Evolutionary conservation across 2,888 invertebrate genomes (phyloP).

Genomic region (Metacarcinus magister): DNA sequence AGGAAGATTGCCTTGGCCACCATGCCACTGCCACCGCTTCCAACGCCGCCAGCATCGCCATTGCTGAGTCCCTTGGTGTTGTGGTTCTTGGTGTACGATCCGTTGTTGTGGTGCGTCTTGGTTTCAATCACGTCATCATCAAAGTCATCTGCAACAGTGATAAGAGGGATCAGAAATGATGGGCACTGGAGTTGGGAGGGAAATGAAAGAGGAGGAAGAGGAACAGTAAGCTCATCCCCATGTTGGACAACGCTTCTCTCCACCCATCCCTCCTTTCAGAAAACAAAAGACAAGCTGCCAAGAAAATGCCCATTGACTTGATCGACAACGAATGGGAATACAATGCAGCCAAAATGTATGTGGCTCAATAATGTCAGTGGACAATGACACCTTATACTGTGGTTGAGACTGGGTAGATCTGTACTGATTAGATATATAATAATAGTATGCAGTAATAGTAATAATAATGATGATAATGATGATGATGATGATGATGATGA

Average conservation of each 20-base stretch:
- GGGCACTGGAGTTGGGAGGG: not conserved
- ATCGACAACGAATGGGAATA: not conserved
- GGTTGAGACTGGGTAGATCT: too few species aligned
- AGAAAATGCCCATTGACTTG: not conserved
- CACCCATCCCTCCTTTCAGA: not conserved
- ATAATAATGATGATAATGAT: too few species aligned
- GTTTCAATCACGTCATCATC: conserved; percentile 61
- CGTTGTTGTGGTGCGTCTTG: conserved; percentile 55
- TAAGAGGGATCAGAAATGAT: not conserved
- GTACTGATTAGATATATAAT: not conserved
- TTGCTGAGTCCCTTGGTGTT: conserved; percentile 41
- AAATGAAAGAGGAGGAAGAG: not conserved
- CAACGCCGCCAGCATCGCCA: conserved; percentile 13
- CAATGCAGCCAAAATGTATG: not conserved
- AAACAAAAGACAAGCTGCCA: not conserved
- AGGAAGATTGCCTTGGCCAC: conserved; percentile 74
- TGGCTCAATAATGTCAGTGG: too few species aligned
- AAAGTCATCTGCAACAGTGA: conserved; percentile 60
- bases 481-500: too few species aligned
- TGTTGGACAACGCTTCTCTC: not conserved
- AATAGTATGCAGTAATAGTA: not conserved
- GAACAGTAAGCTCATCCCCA: not conserved
- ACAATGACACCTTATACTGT: too few species aligned
- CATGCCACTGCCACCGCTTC: conserved; percentile 45
- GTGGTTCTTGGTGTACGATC: not conserved